A percentile compares a stretch with the other conserved stretches of the same genome.
These are phyloP conservation scores for Ichneumoninae sp. DNA, from an alignment of 2,888 invertebrate species.

Conservation along the genomic window DNA sequence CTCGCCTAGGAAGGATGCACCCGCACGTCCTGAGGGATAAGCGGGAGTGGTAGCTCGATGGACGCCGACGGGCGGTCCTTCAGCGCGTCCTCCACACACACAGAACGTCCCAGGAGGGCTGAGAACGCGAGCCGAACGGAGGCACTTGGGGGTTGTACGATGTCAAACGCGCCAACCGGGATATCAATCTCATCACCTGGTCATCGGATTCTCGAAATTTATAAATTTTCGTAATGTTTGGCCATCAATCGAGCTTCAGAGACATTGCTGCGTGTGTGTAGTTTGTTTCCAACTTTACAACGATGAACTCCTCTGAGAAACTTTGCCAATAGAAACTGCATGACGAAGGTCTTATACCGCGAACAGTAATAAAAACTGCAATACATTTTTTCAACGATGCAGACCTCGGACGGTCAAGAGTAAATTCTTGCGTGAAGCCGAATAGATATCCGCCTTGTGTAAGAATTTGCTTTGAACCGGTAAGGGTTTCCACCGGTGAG, in stretches of 20 bases:
- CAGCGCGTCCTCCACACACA: slow-evolving; percentile 26
- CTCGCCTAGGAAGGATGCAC: slow-evolving; percentile 57
- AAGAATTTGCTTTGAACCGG: too few relatives aligned
- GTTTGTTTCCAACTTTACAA: background rate
- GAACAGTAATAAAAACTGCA: too few relatives aligned
- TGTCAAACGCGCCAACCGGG: slow-evolving; percentile 69
- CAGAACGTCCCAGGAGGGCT: slow-evolving; percentile 57
- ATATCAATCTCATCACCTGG: slow-evolving; percentile 79
- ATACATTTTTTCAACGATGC: too few relatives aligned
- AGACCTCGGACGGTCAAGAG: too few relatives aligned
- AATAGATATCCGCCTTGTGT: too few relatives aligned
- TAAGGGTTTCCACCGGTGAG: too few relatives aligned
- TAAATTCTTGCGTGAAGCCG: too few relatives aligned
- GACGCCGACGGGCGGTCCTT: slow-evolving; percentile 55
- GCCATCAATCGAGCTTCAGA: background rate
- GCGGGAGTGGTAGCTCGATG: slow-evolving; percentile 56
- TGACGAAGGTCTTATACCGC: too few relatives aligned
- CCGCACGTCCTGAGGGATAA: slow-evolving; percentile 44
- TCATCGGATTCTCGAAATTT: slow-evolving; percentile 38
- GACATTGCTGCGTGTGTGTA: background rate
- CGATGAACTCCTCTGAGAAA: background rate
- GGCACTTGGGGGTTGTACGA: slow-evolving; percentile 73
- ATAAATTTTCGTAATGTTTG: slow-evolving; percentile 2
- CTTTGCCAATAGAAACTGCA: slow-evolving; percentile 9
- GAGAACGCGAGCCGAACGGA: slow-evolving; percentile 20